Evolutionary conservation across 2,797 vertebrate genomes (phyloP).

Genomic region (Falco rusticolus): DNA sequence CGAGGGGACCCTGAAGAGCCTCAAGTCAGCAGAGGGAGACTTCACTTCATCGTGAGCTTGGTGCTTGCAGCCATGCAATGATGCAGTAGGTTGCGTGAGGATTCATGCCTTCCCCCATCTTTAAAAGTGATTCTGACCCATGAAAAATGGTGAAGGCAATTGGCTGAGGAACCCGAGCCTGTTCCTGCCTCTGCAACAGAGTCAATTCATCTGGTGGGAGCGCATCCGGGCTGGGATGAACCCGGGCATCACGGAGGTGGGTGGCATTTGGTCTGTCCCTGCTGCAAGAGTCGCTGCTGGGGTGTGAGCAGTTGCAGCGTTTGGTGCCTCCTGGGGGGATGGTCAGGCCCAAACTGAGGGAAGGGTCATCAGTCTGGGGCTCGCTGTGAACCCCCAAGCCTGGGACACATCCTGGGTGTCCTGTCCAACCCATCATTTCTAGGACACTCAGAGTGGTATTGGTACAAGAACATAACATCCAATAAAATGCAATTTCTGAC

Average conservation of each 20-base stretch:
- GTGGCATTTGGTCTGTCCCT: not conserved
- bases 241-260: rapidly evolving
- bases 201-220: not conserved
- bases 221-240: rapidly evolving
- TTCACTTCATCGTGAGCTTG: rapidly evolving
- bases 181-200: too few relatives aligned
- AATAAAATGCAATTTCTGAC: rapidly evolving
- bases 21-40: rapidly evolving
- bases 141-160: not conserved
- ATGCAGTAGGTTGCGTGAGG: rapidly evolving
- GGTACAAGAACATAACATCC: too few relatives aligned
- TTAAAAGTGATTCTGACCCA: not conserved
- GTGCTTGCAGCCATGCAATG: not conserved
- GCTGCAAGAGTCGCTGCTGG: not conserved
- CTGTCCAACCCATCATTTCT: not conserved
- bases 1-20: rapidly evolving
- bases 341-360: not conserved
- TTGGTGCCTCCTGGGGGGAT: not conserved
- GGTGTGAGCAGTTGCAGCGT: rapidly evolving
- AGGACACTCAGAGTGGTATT: too few relatives aligned
- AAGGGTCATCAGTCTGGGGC: too few relatives aligned
- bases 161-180: rapidly evolving
- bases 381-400: not conserved
- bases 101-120: not conserved
- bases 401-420: not conserved